A percentile compares a stretch with the other conserved stretches of the same genome.
Evolutionary conservation across 2,113 vertebrate genomes (phyloP).

Genomic region (Siniperca knerii): DNA sequence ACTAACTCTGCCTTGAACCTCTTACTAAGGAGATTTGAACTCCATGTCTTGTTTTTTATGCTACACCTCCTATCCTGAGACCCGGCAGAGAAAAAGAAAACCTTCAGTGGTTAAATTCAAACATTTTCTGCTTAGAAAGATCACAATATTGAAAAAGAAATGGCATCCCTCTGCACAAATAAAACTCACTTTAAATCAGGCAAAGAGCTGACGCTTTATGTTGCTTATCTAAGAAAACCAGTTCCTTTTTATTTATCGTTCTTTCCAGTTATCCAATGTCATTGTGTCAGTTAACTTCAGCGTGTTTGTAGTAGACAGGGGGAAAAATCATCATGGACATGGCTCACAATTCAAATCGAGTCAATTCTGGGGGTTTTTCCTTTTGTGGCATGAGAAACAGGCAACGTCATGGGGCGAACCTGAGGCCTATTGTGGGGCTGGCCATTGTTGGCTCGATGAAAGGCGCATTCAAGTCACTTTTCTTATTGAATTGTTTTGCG

Average conservation of each 20-base stretch:
- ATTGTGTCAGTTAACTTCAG: slow-evolving; percentile 62
- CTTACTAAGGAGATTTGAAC: background rate
- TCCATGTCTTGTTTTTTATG: background rate
- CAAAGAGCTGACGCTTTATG: background rate
- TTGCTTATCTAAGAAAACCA: slow-evolving; percentile 19
- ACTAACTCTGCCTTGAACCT: slow-evolving; percentile 41
- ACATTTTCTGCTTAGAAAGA: background rate
- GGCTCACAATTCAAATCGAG: slow-evolving; percentile 65
- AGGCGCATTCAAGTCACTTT: slow-evolving; percentile 86
- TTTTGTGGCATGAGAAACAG: slow-evolving; percentile 79
- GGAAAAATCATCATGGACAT: slow-evolving; percentile 43
- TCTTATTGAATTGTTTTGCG: slow-evolving; percentile 85
- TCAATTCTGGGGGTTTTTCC: slow-evolving; percentile 29
- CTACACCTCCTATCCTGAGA: background rate
- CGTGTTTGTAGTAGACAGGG: slow-evolving; percentile 22
- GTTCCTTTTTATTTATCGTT: slow-evolving; percentile 8
- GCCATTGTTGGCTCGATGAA: slow-evolving; percentile 83
- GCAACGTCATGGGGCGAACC: slow-evolving; percentile 80
- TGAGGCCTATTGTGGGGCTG: slow-evolving; percentile 76
- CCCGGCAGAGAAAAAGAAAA: slow-evolving; percentile 15
- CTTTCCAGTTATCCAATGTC: slow-evolving; percentile 27
- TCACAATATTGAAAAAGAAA: background rate
- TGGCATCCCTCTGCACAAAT: background rate
- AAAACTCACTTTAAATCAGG: slow-evolving; percentile 16
- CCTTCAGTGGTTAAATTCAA: slow-evolving; percentile 5